Evolutionary conservation across 2,797 vertebrate species (phyloP), one percentile per base, ranked within the genome.

Genomic region (Emys orbicularis): DNA sequence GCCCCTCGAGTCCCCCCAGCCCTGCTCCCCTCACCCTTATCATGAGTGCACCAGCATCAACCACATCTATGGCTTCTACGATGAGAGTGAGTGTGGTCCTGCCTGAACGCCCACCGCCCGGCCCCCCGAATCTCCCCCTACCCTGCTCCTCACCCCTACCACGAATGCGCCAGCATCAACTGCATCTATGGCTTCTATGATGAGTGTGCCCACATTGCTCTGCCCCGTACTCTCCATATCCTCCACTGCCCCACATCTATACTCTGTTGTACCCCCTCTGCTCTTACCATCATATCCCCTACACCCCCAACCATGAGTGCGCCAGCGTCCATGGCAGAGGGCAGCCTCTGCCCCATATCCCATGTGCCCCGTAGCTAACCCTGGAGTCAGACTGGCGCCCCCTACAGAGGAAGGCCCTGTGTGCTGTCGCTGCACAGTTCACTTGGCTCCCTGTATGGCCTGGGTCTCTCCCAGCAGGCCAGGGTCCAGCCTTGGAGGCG

Each of bases 21-120:
- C 21, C 13, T 34, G 25, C 29, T 1, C 50, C 50, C 3, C n/a
- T 7, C 65, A 65, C 31, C 23, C 37, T 49, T 19, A 41, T 1
- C 99, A 99, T 0, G 99, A 99, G 98, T 99, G 99, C 2, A 99
- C 99, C 97, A 99, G 99, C 98, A 99, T 99, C 98, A 99, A 99
- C 98, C 99, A 99, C 95, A 99, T 99, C 98, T 99, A 99, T 2
- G 99, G 99, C 97, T 99, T 99, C 98, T 99, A 99, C 0, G 99
- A 99, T 0, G 99, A 99, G 97, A 99, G 99, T 99, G 98, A 99
- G 50, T 50, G 50, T 50, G 13, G 15, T 50, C 50, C 50, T 50
- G 50, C 50, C 50, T 1, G 50, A 50, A 50, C 13, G 50, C 50
- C 15, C 13, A 10, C 54, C 2, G 2, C 54, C 54, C 8, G 2